Evolutionary conservation across 2,888 invertebrate genomes (phyloP).

Genomic region (Eupithecia exiguata): DNA sequence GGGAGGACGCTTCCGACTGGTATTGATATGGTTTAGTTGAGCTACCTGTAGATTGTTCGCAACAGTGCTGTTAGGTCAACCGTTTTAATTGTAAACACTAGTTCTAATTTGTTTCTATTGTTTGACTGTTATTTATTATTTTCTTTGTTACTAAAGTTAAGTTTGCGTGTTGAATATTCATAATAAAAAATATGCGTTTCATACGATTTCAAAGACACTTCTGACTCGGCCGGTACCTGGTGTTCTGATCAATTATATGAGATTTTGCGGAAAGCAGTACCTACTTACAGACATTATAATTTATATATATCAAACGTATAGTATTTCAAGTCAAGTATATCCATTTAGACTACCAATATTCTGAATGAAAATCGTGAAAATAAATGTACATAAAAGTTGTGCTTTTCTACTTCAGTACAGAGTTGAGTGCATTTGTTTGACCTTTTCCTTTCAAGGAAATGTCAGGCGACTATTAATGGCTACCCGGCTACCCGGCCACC

Average conservation of each 20-base stretch:
- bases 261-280: neutral
- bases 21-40: no score
- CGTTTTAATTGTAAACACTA: no score
- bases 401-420: neutral
- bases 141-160: no score
- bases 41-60: no score
- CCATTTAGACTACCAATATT: neutral
- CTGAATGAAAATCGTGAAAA: neutral
- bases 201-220: neutral
- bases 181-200: neutral
- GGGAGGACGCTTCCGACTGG: no score
- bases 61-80: no score
- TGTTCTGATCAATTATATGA: neutral
- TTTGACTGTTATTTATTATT: no score
- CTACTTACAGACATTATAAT: neutral
- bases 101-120: no score
- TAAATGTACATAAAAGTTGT: neutral
- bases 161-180: neutral
- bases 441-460: conserved; percentile 39
- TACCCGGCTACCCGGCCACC: conserved; percentile 38
- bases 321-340: neutral
- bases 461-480: conserved; percentile 43
- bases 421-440: conserved; percentile 33
- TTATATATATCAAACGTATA: neutral
- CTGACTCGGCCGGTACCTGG: neutral